Evolutionary conservation across 2,113 vertebrate genomes (phyloP), one percentile per base, ranked within the genome.

Genomic region (Callipepla californica): DNA sequence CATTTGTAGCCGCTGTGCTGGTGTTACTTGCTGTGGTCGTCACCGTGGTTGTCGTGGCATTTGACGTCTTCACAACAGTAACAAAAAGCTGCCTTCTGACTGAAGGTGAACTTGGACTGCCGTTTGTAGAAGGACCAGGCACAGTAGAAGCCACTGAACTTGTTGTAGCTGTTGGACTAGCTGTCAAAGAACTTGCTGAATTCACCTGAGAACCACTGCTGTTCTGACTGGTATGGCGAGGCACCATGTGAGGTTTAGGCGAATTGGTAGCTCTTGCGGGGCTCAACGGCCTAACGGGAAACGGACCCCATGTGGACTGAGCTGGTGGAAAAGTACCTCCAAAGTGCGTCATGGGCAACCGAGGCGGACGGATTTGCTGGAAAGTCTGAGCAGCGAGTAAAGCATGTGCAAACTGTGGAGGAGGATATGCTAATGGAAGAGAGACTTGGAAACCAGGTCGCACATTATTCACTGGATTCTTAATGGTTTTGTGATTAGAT

Each of bases 281-380:
- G 97, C 99, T 99, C 95, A 99, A 98, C 2, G 99, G 99, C 92
- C 99, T 98, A 91, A 99, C 99, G 2, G 99, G 99, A 94, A 99
- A 99, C 1, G 99, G 99, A 30, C 99, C 99, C 99, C 99, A 99
- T 5, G 99, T 99, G 92, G 98, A 99, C 76, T 99, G 98, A 15
- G 99, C 98, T 9, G 99, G 98, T 40, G 99, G 98, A 96, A 99
- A 99, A 84, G 99, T 99, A 81, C 99, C 99, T 89, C 99, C 99
- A 32, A 99, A 99, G 97, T 99, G 99, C 5, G 99, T 99, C 99
- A 99, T 99, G 95, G 99, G 99, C 94, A 99, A 98, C 80, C 99
- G 98, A 53, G 99, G 99, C 61, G 99, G 99, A 97, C 99, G 98
- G 97, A 99, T 99, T 95, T 99, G 99, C 96, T 99, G 99, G 98